Conservation (phyloP, 2,888 invertebrate species). For the Phyllotreta striolata region DNA sequence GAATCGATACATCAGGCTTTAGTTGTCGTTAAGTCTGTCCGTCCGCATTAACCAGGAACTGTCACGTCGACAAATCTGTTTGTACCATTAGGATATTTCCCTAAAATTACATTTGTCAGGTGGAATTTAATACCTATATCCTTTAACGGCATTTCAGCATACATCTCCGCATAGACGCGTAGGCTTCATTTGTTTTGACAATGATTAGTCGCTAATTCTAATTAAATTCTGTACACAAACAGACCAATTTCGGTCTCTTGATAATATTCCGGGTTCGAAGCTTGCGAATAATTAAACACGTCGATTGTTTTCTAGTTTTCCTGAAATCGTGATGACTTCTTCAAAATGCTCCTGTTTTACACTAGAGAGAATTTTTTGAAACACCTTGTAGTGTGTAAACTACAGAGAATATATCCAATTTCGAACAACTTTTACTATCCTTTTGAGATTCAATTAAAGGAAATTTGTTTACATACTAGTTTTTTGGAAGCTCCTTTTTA, state of each 20-base stretch:
- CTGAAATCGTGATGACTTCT: too few relatives aligned
- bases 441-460: too few relatives aligned
- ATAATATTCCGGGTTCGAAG: neutral
- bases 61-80: conserved; percentile 60
- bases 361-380: too few relatives aligned
- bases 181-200: conserved; percentile 36
- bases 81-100: conserved; percentile 59
- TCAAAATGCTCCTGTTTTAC: too few relatives aligned
- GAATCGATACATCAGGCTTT: conserved; percentile 58
- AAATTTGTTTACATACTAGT: too few relatives aligned
- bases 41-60: conserved; percentile 57
- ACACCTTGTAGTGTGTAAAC: too few relatives aligned
- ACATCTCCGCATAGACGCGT: conserved; percentile 21
- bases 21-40: conserved; percentile 59
- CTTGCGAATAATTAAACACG: too few relatives aligned
- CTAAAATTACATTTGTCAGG: conserved; percentile 59
- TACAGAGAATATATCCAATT: too few relatives aligned
- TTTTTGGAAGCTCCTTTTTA: too few relatives aligned
- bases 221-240: conserved; percentile 25
- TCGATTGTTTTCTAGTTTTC: too few relatives aligned
- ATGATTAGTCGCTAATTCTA: conserved; percentile 39
- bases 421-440: too few relatives aligned
- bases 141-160: conserved; percentile 33
- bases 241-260: conserved; percentile 10
- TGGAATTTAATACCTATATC: conserved; percentile 55